These are phyloP conservation scores for Gastrophysa polygoni DNA, from an alignment of 2,888 invertebrate species.

Conservation along the genomic window DNA sequence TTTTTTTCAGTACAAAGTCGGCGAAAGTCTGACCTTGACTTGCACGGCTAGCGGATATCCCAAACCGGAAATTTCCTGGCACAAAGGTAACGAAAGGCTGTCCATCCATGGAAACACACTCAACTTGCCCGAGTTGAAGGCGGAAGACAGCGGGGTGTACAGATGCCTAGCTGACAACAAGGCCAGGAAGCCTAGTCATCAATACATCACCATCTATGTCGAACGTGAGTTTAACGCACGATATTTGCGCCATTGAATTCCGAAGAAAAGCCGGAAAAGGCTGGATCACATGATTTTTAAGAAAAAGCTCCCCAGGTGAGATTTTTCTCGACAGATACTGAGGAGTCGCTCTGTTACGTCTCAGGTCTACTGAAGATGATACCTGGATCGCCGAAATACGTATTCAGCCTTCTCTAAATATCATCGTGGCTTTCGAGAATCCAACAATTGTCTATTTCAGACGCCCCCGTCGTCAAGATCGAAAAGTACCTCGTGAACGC, in stretches of 20 bases:
- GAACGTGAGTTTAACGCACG: constrained; percentile 48
- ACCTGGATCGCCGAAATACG: too few relatives aligned
- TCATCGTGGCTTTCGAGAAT: too few relatives aligned
- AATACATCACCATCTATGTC: constrained; percentile 50
- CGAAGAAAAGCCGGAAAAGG: too few relatives aligned
- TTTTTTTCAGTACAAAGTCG: constrained; percentile 52
- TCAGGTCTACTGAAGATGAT: too few relatives aligned
- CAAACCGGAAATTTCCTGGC: constrained; percentile 58
- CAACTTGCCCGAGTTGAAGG: constrained; percentile 50
- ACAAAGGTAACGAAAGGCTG: constrained; percentile 43
- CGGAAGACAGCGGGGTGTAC: constrained; percentile 56
- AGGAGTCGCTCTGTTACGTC: too few relatives aligned
- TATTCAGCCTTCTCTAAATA: too few relatives aligned
- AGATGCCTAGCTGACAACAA: constrained; percentile 59
- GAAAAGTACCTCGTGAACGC: constrained; percentile 57
- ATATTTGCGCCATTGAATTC: too few relatives aligned
- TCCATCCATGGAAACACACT: constrained; percentile 49
- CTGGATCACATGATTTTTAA: too few relatives aligned
- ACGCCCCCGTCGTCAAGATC: constrained; percentile 56
- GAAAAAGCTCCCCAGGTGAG: too few relatives aligned
- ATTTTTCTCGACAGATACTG: too few relatives aligned
- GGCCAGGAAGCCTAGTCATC: constrained; percentile 51
- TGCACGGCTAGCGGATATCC: constrained; percentile 58
- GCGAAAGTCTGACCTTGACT: constrained; percentile 53
- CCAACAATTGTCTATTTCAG: too few relatives aligned